Percentiles rank a stretch among this genome's conserved stretches.
phyloP scores from a whole-genome alignment of 1,140 invertebrate species.

The Drosophila tropicalis region DNA sequence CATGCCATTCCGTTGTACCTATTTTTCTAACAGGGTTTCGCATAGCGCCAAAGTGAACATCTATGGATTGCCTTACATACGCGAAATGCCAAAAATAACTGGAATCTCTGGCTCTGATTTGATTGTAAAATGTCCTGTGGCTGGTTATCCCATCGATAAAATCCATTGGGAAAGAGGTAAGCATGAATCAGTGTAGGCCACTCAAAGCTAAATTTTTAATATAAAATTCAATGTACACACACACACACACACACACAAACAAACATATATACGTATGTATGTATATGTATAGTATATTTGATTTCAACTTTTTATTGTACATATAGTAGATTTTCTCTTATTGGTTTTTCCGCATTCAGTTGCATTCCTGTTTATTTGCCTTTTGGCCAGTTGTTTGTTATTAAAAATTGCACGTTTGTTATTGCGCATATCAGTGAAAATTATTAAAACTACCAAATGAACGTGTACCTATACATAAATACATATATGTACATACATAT shows the following conservation, averaged over 20 bases:
- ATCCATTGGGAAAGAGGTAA: conserved; percentile 95
- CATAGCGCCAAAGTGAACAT: conserved; percentile 95
- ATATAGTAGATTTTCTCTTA: conserved; percentile 29
- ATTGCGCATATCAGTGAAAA: conserved; percentile 73
- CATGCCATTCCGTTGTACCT: conserved; percentile 32
- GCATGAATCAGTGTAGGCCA: conserved; percentile 31
- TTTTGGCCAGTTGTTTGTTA: conserved; percentile 69
- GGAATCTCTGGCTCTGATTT: conserved; percentile 94
- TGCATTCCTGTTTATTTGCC: conserved; percentile 50
- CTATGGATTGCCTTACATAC: conserved; percentile 94
- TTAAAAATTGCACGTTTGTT: conserved; percentile 72
- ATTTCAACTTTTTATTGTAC: conserved; percentile 15
- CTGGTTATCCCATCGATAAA: conserved; percentile 94
- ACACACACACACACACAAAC: no score
- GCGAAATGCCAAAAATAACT: conserved; percentile 95
- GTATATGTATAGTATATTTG: conserved; percentile 12
- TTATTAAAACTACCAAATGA: conserved; percentile 69
- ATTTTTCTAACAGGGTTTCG: conserved; percentile 84
- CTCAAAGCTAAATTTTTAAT: no score
- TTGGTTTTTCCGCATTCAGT: conserved; percentile 33
- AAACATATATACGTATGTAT: conserved; percentile 1
- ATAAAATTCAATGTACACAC: no score
- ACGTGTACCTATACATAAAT: not conserved
- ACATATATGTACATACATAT: not conserved
- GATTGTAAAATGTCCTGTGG: conserved; percentile 95